Evolutionary conservation across 2,797 vertebrate genomes (phyloP), one percentile per base, ranked within the genome.

Genomic region (Adelosebastes latens): DNA sequence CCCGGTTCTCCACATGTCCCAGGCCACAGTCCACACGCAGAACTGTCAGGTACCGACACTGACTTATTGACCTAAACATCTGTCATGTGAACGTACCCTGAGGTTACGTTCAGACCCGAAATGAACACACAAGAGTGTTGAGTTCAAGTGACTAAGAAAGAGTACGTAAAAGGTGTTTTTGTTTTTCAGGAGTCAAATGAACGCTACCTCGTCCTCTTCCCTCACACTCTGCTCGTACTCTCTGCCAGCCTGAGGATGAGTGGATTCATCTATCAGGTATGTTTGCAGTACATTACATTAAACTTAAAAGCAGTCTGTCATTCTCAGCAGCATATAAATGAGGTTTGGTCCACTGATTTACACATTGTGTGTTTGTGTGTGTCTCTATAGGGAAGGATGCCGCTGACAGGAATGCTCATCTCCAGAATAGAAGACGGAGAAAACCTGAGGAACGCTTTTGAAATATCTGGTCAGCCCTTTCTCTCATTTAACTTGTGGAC

Each of bases 221-320:
- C 98, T 84, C 97, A 97, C 84, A 97, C 97, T 63, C 95, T 99
- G 81, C 94, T 99, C 25, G 94, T 99, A 92, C 86, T 99, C 39
- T 99, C 98, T 81, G 97, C 98, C 88, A 99, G 98, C 81, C 95
- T 97, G 18, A 96, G 98, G 89, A 99, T 99, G 98, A 99, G 98
- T 77, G 98, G 97, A 8, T 99, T 99, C 92, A 99, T 99, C 87
- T 99, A 97, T 90, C 98, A 99, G 97, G 98, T 99, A 3, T 2
- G n/a, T 62, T 49, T 25, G 7, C 11, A 29, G 5, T 3, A 25
- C 6, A 14, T 9, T 14, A 39, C 1, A 69, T 66, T 12, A n/a
- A 53, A 27, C 13, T 11, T 49, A 29, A 73, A 60, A 49, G 36
- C 34, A 39, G 16, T 22, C 22, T 27, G 3, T 9, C 1, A 9